Evolutionary conservation across 2,113 vertebrate species (phyloP).

Genomic region (Dendropsophus ebraccatus): DNA sequence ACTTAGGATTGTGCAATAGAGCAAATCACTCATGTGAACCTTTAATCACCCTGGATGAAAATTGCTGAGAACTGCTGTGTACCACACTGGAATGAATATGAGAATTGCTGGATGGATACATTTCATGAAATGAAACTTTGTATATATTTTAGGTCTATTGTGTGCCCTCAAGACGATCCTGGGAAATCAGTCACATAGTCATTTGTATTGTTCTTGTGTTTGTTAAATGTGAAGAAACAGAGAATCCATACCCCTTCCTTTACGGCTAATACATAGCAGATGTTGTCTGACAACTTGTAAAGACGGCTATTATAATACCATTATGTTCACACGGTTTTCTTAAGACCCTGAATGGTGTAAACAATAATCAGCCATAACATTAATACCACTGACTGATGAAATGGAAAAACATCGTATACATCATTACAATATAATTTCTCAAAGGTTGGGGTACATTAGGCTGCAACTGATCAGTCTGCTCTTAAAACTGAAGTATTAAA

Average conservation of each 20-base stretch:
- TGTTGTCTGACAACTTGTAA: neutral
- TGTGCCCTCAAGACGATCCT: neutral
- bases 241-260: neutral
- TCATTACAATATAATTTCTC: no score
- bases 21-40: constrained; percentile 9
- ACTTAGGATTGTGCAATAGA: constrained; percentile 23
- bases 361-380: no score
- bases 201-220: neutral
- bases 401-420: no score
- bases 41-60: constrained; percentile 10
- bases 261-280: neutral
- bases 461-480: no score
- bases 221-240: neutral
- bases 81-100: neutral
- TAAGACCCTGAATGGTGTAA: neutral
- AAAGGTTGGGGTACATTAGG: no score
- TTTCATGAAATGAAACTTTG: constrained; percentile 12
- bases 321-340: neutral
- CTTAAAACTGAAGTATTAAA: no score
- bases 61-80: neutral
- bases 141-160: neutral
- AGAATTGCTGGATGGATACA: neutral
- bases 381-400: no score
- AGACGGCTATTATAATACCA: neutral
- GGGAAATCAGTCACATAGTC: neutral